Conservation (phyloP, 1,140 invertebrate species). For the Aphaenogaster ashmeadi region DNA sequence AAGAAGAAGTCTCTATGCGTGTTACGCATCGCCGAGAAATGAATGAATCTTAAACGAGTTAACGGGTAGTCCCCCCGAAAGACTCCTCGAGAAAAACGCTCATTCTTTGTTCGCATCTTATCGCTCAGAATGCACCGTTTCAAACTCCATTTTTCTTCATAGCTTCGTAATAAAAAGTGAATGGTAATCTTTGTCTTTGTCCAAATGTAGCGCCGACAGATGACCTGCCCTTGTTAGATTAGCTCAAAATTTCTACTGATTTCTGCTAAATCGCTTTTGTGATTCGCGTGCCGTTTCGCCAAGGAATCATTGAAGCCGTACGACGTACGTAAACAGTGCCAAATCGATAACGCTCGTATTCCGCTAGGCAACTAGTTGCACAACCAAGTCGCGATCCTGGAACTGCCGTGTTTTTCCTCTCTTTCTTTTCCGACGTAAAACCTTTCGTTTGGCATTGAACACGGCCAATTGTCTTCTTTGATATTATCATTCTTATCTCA, state of each 20-base stretch:
- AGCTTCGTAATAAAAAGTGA: background rate
- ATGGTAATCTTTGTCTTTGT: background rate
- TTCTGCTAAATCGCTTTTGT: slow-evolving; percentile 2
- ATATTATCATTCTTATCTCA: background rate
- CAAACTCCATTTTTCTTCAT: background rate
- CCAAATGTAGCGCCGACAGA: background rate
- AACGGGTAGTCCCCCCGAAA: background rate
- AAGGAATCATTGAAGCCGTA: slow-evolving; percentile 63
- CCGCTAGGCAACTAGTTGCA: slow-evolving; percentile 34
- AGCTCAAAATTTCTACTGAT: slow-evolving; percentile 3
- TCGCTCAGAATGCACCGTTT: background rate
- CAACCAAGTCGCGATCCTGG: slow-evolving; percentile 46
- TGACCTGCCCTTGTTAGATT: background rate
- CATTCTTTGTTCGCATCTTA: slow-evolving; percentile 8
- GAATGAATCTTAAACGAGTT: slow-evolving; percentile 53
- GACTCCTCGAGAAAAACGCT: slow-evolving; percentile 7
- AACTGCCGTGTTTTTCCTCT: background rate
- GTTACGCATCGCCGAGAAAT: slow-evolving; percentile 33
- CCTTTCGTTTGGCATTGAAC: background rate
- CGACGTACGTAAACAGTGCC: slow-evolving; percentile 61
- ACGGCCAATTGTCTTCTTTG: background rate
- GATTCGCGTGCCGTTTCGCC: slow-evolving; percentile 28
- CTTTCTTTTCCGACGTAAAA: background rate
- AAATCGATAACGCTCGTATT: slow-evolving; percentile 64
- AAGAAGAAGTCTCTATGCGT: slow-evolving; percentile 33